Percentiles rank a stretch among this genome's conserved stretches.
These are phyloP conservation scores for Thysanoteuthis rhombus DNA, from an alignment of 2,888 invertebrate genomes.

Conservation along the genomic window DNA sequence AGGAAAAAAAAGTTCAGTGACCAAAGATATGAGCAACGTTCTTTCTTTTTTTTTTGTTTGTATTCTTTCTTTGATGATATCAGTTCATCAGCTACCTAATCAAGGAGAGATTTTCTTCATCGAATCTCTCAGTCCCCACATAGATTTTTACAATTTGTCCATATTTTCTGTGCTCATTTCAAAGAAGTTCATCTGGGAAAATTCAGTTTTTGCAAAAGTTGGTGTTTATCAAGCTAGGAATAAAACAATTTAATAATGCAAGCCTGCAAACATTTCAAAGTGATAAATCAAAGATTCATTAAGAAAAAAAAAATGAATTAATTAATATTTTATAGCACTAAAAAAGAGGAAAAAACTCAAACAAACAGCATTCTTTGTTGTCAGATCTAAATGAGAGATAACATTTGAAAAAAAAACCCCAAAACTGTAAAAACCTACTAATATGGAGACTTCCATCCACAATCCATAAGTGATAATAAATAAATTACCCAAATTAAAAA, in stretches of 20 bases:
- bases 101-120: neutral
- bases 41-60: neutral
- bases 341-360: neutral
- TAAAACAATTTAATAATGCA: neutral
- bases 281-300: neutral
- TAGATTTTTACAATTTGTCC: neutral
- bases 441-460: neutral
- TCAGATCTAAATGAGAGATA: neutral
- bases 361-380: neutral
- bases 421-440: too few relatives aligned
- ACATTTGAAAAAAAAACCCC: neutral
- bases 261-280: neutral
- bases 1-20: neutral
- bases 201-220: neutral
- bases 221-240: neutral
- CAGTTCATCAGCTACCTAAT: neutral
- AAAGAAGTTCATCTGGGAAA: neutral
- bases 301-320: neutral
- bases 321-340: neutral
- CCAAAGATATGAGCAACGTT: neutral
- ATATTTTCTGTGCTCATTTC: neutral
- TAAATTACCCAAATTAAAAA: neutral
- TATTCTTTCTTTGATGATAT: neutral
- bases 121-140: neutral
- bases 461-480: neutral